A percentile compares a stretch with the other conserved stretches of the same genome.
Conservation (phyloP, 2,113 vertebrate genomes). For the Corynorhinus townsendii region DNA sequence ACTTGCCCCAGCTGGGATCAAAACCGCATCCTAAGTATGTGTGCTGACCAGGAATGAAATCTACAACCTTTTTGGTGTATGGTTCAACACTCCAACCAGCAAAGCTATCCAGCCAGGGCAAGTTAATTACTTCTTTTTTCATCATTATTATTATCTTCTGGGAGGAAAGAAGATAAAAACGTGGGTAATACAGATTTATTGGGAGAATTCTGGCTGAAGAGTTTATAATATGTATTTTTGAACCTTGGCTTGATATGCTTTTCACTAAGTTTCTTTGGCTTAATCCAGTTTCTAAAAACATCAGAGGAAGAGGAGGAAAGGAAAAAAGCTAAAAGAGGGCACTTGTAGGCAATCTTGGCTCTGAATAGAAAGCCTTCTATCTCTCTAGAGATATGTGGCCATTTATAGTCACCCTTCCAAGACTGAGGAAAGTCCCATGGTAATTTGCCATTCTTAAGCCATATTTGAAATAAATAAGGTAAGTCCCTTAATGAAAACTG, state of each 20-base stretch:
- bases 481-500: constrained; percentile 59
- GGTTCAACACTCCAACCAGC: not conserved
- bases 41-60: not conserved
- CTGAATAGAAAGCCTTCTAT: not conserved
- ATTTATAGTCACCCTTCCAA: not conserved
- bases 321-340: not conserved
- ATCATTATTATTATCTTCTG: not conserved
- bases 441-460: constrained; percentile 33
- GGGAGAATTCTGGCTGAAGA: not conserved
- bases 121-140: not conserved
- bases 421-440: constrained; percentile 54
- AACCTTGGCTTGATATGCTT: not conserved
- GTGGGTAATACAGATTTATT: not conserved
- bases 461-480: not conserved
- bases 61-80: not conserved
- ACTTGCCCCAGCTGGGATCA: not conserved
- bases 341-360: not conserved
- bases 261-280: not conserved
- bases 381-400: not conserved
- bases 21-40: not conserved
- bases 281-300: not conserved
- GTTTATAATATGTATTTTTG: not conserved
- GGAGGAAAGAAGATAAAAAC: not conserved
- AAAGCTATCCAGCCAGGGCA: not conserved
- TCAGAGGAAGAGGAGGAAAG: not conserved